Base-by-base conservation (phyloP, 2,113 vertebrate genomes). In the Sebastes fasciatus region DNA sequence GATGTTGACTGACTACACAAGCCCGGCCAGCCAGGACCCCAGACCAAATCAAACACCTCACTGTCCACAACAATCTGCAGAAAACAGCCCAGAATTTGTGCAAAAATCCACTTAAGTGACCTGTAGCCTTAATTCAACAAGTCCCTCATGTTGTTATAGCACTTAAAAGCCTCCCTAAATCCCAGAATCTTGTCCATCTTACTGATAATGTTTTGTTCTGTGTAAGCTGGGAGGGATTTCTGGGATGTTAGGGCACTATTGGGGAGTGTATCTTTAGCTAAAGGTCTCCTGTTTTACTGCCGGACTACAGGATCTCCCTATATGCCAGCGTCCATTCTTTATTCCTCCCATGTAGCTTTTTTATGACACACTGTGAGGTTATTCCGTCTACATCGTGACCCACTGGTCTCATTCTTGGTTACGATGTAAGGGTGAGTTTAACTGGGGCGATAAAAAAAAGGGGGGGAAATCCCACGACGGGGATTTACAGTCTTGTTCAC, bases 401-500 rank as follows among this genome's bases (percentile, higher is more conserved):
- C 71, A 8, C 64, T 64, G 81, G 79, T 83, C 80, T 82, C 77
- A 58, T 86, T 87, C 64, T 77, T 45, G 19, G 68, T 85, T 80
- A 77, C 23, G 19, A 85, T 85, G 62, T 64, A 55, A 54, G 75
- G 60, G 51, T 78, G 49, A 80, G 78, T 84, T 86, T 87, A 89
- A 86, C 85, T 74, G 57, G 17, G 62, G 65, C 6, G 63, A 88
- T 82, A 84, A 81, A 82, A 83, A 51, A 79, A 78, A 45, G 43
- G 46, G 40, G 16, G 68, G 72, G 23, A 71, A 81, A 84, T 89
- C 76, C 89, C 74, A 70, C 46, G 40, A 82, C 54, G 43, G 77
- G 80, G 75, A 88, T 91, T 90, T 91, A 87, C 61, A 79, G 82
- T 75, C 81, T 67, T 85, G 77, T 82, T 91, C 86, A 84, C 65